phyloP scores from a whole-genome alignment of 2,888 invertebrate species.

The Cerceris rybyensis region DNA sequence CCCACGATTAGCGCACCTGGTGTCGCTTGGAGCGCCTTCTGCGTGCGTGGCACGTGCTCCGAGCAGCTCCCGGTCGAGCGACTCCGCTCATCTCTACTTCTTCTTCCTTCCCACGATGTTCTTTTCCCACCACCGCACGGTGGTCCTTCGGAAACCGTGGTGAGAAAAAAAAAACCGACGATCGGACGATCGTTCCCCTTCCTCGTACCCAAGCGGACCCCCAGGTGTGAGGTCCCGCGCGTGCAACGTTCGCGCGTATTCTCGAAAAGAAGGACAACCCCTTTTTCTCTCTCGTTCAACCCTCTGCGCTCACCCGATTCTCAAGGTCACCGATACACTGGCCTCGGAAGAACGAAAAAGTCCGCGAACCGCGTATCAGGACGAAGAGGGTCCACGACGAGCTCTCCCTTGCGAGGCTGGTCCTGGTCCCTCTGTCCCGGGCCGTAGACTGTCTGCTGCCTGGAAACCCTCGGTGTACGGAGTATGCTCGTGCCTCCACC shows the following conservation, averaged over 20 bases:
- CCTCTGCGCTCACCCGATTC: not conserved
- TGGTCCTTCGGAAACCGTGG: not conserved
- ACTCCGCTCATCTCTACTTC: slow-evolving; percentile 69
- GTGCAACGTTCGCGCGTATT: too few species aligned
- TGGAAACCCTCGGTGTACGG: slow-evolving; percentile 78
- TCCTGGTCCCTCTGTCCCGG: slow-evolving; percentile 80
- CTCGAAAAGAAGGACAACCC: not conserved
- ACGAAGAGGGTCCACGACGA: slow-evolving; percentile 55
- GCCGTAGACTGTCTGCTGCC: slow-evolving; percentile 80
- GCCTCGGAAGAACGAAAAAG: not conserved
- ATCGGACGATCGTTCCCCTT: not conserved
- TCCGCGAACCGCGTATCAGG: slow-evolving; percentile 10
- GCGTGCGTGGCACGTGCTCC: slow-evolving; percentile 77
- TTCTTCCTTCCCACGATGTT: slow-evolving; percentile 16
- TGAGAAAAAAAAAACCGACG: slow-evolving; percentile 2
- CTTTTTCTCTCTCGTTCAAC: not conserved
- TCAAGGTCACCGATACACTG: slow-evolving; percentile 56
- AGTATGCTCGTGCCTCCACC: slow-evolving; percentile 65
- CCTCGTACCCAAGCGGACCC: not conserved
- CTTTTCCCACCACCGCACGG: not conserved
- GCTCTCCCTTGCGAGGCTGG: slow-evolving; percentile 66
- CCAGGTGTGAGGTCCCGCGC: not conserved
- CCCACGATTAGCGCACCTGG: slow-evolving; percentile 64
- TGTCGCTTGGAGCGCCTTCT: slow-evolving; percentile 70
- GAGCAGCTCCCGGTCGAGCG: slow-evolving; percentile 68